Base-by-base conservation (phyloP, 2,113 vertebrate genomes). In the Cryptomyrus ogoouensis region DNA sequence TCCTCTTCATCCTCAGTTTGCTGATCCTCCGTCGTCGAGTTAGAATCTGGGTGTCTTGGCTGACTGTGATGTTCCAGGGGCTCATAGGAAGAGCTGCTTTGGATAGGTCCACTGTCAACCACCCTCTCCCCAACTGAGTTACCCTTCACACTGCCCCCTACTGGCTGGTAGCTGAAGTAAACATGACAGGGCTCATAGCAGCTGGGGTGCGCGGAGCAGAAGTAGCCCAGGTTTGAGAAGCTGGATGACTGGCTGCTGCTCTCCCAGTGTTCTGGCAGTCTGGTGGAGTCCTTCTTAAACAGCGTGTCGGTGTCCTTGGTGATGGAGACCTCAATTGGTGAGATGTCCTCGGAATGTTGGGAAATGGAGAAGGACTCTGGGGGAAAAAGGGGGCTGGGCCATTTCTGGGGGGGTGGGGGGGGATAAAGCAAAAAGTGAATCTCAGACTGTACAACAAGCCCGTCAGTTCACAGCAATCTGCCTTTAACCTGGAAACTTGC, bases 141-240 rank as follows among this genome's bases (percentile, higher is more conserved):
- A 6, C 31, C 42, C 35, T 56, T 46, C 15, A 35, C 5, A 52
- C 70, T n/a, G 42, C 24, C 46, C 35, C 58, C 87, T 52, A 31
- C 39, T 39, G 42, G 46, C 10, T 56, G 46, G 74, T 88, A 90
- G 87, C 90, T 90, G 87, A 90, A 90, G 56, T 90, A 88, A 47
- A 88, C 90, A 5, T 70, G 86, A 39, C 90, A 90, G 1, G 85
- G n/a, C 49, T 56, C 47, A 77, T 80, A 88, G 31, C 70, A 90
- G 66, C 56, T 74, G 5, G 86, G 87, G 62, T 58, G 66, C 13
- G 12, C 47, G 50, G 90, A 90, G 86, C 49, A 88, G 52, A 90
- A 90, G 87, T 90, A 90, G 47, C 90, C 90, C 90, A 90, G 88
- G 80, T 90, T 87, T 12, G 86, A 88, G 31, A 90, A 88, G 66